Conservation (phyloP, 2,797 vertebrate species). For the Rhinella marina region DNA sequence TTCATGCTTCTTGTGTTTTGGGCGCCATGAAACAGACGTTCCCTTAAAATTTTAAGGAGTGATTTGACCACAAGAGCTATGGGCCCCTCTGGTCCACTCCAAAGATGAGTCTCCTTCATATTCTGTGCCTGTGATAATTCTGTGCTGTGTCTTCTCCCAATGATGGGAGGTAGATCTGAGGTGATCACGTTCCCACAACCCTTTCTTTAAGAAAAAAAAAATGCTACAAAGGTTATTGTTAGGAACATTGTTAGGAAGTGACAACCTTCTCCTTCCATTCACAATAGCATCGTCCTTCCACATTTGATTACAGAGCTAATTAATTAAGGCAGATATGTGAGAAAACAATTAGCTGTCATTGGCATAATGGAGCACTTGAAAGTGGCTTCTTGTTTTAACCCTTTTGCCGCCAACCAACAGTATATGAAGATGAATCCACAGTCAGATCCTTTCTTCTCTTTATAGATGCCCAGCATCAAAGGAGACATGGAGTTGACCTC, state of each 20-base stretch:
- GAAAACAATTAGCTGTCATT: slow-evolving; percentile 13
- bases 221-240: too few relatives aligned
- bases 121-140: too few relatives aligned
- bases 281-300: not conserved
- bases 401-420: not conserved
- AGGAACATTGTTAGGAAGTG: too few relatives aligned
- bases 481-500: slow-evolving; percentile 44
- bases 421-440: not conserved
- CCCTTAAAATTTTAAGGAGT: not conserved
- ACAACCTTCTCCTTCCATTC: not conserved
- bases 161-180: not conserved
- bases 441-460: not conserved
- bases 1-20: too few relatives aligned
- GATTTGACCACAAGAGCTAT: not conserved
- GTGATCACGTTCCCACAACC: not conserved
- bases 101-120: too few relatives aligned
- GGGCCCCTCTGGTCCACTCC: not conserved
- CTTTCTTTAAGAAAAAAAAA: too few relatives aligned
- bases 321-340: slow-evolving; percentile 20
- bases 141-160: not conserved
- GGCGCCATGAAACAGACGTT: too few relatives aligned
- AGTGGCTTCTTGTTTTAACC: slow-evolving; percentile 14
- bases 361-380: not conserved
- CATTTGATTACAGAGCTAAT: not conserved
- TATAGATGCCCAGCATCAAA: slow-evolving; percentile 35